Percentiles rank a stretch among this genome's conserved stretches.
Evolutionary conservation across 2,888 invertebrate genomes (phyloP).

Genomic region (Chironomus tentans): DNA sequence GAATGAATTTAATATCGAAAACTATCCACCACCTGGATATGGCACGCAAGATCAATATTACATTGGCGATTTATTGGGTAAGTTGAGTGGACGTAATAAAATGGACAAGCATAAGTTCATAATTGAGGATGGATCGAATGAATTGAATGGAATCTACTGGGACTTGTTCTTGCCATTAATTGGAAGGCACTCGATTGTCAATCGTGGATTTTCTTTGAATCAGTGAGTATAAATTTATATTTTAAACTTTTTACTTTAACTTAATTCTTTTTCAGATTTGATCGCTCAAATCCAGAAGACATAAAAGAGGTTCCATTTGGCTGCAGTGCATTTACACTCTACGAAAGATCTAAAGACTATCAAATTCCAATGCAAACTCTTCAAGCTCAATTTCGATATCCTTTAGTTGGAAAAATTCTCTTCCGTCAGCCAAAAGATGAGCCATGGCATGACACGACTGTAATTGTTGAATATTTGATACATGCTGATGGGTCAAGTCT

Average conservation of each 20-base stretch:
- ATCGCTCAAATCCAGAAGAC: conserved; percentile 35
- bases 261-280: conserved; percentile 34
- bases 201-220: conserved; percentile 66
- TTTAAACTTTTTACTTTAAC: background rate
- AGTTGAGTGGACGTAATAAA: conserved; percentile 64
- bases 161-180: conserved; percentile 78
- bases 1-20: conserved; percentile 21
- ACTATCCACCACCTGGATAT: conserved; percentile 44
- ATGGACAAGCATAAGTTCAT: conserved; percentile 57
- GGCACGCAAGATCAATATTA: conserved; percentile 87
- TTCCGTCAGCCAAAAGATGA: conserved; percentile 71
- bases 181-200: conserved; percentile 67
- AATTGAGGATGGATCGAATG: conserved; percentile 58
- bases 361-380: conserved; percentile 69
- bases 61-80: conserved; percentile 81
- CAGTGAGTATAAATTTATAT: conserved; percentile 38
- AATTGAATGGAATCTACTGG: conserved; percentile 66
- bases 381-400: conserved; percentile 74
- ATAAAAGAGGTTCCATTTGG: conserved; percentile 37
- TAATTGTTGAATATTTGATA: conserved; percentile 73
- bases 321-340: conserved; percentile 57
- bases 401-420: conserved; percentile 73
- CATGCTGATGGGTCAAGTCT: conserved; percentile 76
- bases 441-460: conserved; percentile 75
- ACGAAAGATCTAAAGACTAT: conserved; percentile 54